Base-by-base conservation (phyloP, 2,888 invertebrate species). In the Chalcis sispes region DNA sequence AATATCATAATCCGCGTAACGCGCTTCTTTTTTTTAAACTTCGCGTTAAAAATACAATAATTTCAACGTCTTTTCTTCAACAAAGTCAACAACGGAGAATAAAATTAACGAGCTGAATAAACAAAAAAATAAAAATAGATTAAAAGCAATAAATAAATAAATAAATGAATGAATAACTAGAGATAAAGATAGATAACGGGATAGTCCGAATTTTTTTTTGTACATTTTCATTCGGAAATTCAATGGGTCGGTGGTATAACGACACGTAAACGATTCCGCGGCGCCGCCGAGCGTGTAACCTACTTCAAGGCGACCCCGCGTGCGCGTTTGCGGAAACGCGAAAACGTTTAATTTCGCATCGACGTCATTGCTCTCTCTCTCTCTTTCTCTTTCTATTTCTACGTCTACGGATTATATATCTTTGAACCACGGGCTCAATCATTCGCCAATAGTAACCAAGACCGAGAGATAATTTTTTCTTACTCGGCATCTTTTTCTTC, bases 201-300 rank as follows among this genome's bases (percentile, higher is more conserved):
- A 29, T 10, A 20, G 40, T 2, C 48, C 18, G 23, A 23, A 42
- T 61, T 62, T 65, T n/a, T n/a, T 65, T 48, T 36, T 48, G 20
- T 18, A 15, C 7, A 48, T 46, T 72, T 58, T 74, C 61, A 52
- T 59, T 58, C 23, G 27, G 7, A 29, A 64, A 70, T 64, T 75
- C 27, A 58, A 64, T 58, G 58, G 50, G 42, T 29, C 50, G 29
- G 52, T 0, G 50, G 8, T 67, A 67, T 67, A 74, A 67, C 67
- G 40, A 67, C 56, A 62, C 67, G 48, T 54, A 76, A 76, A 48
- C 62, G 56, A 62, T 72, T 70, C 59, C 64, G 64, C 59, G 50
- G 56, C 58, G 69, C 65, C 70, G 72, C 67, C 67, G 62, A 67
- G 74, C 77, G 75, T 72, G 76, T 80, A 80, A 81, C 81, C 80